These are phyloP conservation scores for Poecilia velifera DNA, from an alignment of 2,797 vertebrate species.

Conservation along the genomic window DNA sequence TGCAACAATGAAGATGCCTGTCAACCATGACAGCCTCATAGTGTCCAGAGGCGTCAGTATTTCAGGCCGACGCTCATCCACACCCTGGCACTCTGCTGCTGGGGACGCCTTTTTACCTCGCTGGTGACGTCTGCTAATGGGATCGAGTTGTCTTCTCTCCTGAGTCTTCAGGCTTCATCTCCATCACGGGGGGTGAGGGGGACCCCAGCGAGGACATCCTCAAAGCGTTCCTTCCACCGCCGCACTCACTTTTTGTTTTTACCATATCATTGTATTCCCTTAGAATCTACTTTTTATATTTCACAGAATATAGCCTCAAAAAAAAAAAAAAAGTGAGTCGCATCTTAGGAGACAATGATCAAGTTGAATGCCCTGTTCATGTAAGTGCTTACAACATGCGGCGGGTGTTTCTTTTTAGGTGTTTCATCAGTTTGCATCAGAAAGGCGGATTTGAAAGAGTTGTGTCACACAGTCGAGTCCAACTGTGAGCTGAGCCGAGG, in stretches of 20 bases:
- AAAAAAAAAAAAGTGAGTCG: neutral
- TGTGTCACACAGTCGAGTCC: conserved; percentile 26
- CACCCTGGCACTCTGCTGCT: neutral
- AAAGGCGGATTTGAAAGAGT: conserved; percentile 40
- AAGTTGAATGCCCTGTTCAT: neutral
- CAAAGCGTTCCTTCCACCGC: neutral
- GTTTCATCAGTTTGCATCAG: conserved; percentile 59
- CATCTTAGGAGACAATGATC: neutral
- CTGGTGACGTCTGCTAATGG: neutral
- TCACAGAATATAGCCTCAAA: too few relatives aligned
- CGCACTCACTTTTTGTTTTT: neutral
- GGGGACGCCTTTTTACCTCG: neutral
- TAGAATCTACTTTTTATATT: neutral
- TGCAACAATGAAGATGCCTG: neutral
- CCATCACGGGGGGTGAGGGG: neutral
- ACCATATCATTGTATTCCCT: neutral
- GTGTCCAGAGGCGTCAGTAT: neutral
- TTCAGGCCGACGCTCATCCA: neutral
- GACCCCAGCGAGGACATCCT: neutral
- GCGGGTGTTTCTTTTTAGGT: conserved; percentile 3
- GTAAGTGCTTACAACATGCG: conserved; percentile 16
- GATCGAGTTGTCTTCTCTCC: neutral
- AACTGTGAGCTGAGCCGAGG: conserved; percentile 44
- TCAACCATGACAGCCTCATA: neutral
- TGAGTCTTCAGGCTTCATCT: neutral